Evolutionary conservation across 2,888 invertebrate species (phyloP), one percentile per base, ranked within the genome.

Genomic region (Caradrina clavipalpis): DNA sequence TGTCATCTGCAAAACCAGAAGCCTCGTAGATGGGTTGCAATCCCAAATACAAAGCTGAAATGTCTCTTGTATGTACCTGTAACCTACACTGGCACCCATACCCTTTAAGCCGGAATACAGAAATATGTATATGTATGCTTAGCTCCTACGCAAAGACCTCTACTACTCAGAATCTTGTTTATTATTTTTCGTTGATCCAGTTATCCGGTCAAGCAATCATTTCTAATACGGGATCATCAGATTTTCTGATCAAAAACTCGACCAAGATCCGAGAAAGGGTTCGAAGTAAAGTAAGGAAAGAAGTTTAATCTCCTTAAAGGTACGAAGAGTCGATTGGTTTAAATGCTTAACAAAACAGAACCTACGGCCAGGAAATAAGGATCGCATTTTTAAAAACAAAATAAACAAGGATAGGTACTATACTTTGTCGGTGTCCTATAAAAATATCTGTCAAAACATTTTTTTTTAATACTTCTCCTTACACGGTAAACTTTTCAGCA

Each of bases 401-500:
- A 50, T 55, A 15, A 35, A 56, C 19, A 11, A n/a, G n/a, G n/a
- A 7, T n/a, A 47, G n/a, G n/a, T 22, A 65, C 50, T 11, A 58
- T 63, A 19, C 10, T n/a, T 26, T 17, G 17, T 49, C 35, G 8
- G 21, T n/a, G 22, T 66, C 75, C 79, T 79, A 75, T 70, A 50
- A 79, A 78, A 78, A 80, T 76, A 78, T 79, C 19, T 21, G 7
- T 11, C 31, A 13, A 15, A 17, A 17, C 3, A 45, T 39, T 57
- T 65, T 4, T 65, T 4, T 19, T 15, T 59, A 42, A 73, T 42
- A 49, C 11, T 19, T 0, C 2, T 0, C 8, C 10, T 13, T 4
- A 65, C 8, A 70, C 19, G 6, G 13, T 17, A 15, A 7, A 17
- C 26, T 17, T 39, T 19, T 5, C 2, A 10, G 13, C 15, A 8